phyloP scores from a whole-genome alignment of 2,888 invertebrate genomes.

The Anthrax anthrax region DNA sequence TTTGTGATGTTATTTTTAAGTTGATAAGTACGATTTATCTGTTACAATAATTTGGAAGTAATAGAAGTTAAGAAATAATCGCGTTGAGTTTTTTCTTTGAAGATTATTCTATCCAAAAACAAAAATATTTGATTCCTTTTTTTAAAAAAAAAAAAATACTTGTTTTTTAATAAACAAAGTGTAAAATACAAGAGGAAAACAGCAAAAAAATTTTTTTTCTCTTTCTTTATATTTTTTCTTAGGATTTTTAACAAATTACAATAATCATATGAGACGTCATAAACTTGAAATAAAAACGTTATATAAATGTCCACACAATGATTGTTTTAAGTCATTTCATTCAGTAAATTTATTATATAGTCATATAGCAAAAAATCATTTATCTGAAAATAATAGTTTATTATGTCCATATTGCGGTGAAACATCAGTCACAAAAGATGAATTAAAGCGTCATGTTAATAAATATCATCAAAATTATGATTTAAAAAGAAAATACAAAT shows the following conservation, averaged over 20 bases:
- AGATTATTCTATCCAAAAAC: too few species aligned
- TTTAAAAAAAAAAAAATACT: too few species aligned
- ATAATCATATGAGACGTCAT: conserved; percentile 4
- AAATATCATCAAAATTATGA: too few species aligned
- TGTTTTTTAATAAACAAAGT: too few species aligned
- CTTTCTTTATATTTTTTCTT: not conserved
- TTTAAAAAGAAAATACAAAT: conserved; percentile 1
- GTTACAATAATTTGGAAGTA: too few species aligned
- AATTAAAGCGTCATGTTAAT: not conserved
- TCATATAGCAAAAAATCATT: not conserved
- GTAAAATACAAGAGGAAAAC: too few species aligned
- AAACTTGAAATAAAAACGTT: not conserved
- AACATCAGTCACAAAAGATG: not conserved
- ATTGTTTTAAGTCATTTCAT: not conserved
- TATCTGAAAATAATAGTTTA: not conserved
- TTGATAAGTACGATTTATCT: too few species aligned
- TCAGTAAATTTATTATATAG: not conserved
- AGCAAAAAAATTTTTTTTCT: too few species aligned
- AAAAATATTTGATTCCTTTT: too few species aligned
- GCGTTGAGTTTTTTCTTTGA: too few species aligned
- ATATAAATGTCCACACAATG: not conserved
- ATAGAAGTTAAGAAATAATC: too few species aligned
- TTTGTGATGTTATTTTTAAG: too few species aligned
- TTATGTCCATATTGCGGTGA: conserved; percentile 1
- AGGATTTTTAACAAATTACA: conserved; percentile 2